Evolutionary conservation across 2,797 vertebrate genomes (phyloP).

Genomic region (Spheniscus humboldti): DNA sequence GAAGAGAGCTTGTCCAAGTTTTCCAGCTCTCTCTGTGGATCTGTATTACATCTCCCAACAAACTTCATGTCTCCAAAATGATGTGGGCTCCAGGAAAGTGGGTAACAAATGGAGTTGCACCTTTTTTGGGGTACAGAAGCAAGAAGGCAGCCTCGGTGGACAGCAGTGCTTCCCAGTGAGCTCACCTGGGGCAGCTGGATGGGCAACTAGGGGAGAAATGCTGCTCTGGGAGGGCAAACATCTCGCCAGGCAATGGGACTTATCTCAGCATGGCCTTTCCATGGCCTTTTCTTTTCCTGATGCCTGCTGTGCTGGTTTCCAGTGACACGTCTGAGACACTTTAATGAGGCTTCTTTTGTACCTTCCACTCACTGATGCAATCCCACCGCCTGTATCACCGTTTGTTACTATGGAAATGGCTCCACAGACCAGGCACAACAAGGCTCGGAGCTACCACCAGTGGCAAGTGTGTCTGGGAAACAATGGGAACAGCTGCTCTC

Average conservation of each 20-base stretch:
- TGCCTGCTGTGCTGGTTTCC: background rate
- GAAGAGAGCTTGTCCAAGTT: background rate
- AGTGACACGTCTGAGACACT: background rate
- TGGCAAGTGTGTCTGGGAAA: background rate
- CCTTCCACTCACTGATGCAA: background rate
- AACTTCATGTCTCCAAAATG: background rate
- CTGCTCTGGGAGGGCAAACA: background rate
- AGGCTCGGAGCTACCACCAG: background rate
- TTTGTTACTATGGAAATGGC: background rate
- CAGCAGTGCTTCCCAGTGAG: background rate
- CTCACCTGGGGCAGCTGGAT: background rate
- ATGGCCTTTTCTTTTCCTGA: background rate
- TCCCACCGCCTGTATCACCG: background rate
- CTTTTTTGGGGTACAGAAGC: background rate
- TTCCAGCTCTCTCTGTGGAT: background rate
- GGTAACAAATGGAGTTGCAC: background rate
- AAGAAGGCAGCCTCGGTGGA: background rate
- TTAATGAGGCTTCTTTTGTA: background rate
- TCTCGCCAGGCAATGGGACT: background rate
- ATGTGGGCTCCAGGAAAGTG: background rate
- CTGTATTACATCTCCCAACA: background rate
- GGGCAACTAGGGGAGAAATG: background rate
- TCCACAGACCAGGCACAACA: background rate
- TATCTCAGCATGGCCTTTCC: background rate
- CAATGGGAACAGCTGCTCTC: background rate